A percentile compares a stretch with the other conserved stretches of the same genome.
phyloP scores from a whole-genome alignment of 2,797 vertebrate species.

The Poecilia velifera region DNA sequence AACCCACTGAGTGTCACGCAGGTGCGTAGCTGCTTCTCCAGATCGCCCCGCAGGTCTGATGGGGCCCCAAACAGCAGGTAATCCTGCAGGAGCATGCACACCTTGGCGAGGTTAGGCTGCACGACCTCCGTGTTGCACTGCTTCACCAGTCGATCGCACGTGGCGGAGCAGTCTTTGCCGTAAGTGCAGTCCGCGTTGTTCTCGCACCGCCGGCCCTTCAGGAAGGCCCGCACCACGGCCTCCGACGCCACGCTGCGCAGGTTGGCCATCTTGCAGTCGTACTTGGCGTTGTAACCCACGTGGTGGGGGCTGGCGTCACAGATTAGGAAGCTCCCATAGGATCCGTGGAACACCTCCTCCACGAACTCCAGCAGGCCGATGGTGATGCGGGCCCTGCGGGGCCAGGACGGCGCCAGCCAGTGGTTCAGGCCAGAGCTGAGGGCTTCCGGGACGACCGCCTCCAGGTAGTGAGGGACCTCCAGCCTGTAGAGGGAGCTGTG shows the following conservation, averaged over 20 bases:
- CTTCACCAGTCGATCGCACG: slow-evolving; percentile 91
- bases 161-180: slow-evolving; percentile 89
- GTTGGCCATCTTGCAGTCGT: slow-evolving; percentile 94
- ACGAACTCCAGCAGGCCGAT: slow-evolving; percentile 97
- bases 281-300: slow-evolving; percentile 90
- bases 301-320: slow-evolving; percentile 88
- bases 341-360: slow-evolving; percentile 96
- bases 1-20: slow-evolving; percentile 93
- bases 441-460: slow-evolving; percentile 84
- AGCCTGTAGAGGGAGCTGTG: slow-evolving; percentile 86
- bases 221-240: slow-evolving; percentile 84
- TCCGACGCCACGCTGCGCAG: slow-evolving; percentile 89
- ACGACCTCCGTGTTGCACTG: slow-evolving; percentile 93
- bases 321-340: slow-evolving; percentile 94
- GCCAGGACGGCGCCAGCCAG: slow-evolving; percentile 95
- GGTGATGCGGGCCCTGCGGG: slow-evolving; percentile 90
- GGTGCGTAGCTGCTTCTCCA: slow-evolving; percentile 91
- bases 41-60: slow-evolving; percentile 84
- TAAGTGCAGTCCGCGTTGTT: slow-evolving; percentile 92
- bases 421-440: slow-evolving; percentile 85
- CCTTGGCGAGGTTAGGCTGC: slow-evolving; percentile 96
- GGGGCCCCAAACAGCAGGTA: slow-evolving; percentile 91
- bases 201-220: slow-evolving; percentile 90
- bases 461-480: slow-evolving; percentile 85
- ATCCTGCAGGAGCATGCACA: slow-evolving; percentile 89